Evolutionary conservation across 2,113 vertebrate genomes (phyloP).

Genomic region (Thalassoma bifasciatum): DNA sequence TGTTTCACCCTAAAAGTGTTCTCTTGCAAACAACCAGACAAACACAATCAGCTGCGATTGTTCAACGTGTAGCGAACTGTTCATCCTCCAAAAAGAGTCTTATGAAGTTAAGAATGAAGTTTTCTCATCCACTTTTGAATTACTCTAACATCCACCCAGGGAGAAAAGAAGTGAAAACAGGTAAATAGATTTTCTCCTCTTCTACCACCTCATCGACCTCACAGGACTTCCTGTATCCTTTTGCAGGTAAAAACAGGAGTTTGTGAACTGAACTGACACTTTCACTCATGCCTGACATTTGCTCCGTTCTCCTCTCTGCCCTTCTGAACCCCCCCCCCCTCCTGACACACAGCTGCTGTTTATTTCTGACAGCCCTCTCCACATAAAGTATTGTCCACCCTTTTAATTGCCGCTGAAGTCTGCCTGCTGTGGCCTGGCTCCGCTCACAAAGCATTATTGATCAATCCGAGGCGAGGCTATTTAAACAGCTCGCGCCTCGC

Average conservation of each 20-base stretch:
- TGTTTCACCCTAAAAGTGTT: too few species aligned
- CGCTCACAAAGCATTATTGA: slow-evolving; percentile 66
- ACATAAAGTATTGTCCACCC: slow-evolving; percentile 42
- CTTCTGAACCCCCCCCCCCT: background rate
- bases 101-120: too few species aligned
- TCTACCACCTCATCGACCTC: background rate
- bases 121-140: too few species aligned
- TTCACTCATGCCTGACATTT: slow-evolving; percentile 31
- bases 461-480: slow-evolving; percentile 47
- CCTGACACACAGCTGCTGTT: slow-evolving; percentile 13
- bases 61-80: too few species aligned
- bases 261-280: slow-evolving; percentile 3
- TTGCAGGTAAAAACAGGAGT: background rate
- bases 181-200: background rate
- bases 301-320: background rate
- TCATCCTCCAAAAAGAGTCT: too few species aligned
- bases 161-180: too few species aligned
- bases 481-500: slow-evolving; percentile 43
- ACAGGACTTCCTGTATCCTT: background rate
- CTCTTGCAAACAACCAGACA: too few species aligned
- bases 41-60: too few species aligned
- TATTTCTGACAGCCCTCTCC: slow-evolving; percentile 21
- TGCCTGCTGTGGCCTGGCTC: slow-evolving; percentile 36
- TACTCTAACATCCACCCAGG: too few species aligned
- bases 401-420: slow-evolving; percentile 58